phyloP scores from a whole-genome alignment of 2,888 invertebrate genomes.

The Philereme transversata region DNA sequence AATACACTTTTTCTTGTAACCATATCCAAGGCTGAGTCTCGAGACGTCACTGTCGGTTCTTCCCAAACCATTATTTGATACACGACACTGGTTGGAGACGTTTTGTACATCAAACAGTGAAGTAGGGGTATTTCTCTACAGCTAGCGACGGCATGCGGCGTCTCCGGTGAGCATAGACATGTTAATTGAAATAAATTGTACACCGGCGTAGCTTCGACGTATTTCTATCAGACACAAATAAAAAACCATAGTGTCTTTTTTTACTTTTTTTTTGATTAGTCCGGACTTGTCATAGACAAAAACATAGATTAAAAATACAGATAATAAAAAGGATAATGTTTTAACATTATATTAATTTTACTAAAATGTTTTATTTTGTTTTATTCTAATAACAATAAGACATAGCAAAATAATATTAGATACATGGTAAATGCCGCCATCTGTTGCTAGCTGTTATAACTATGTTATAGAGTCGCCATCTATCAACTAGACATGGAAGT shows the following conservation, averaged over 20 bases:
- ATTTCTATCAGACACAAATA: constrained; percentile 78
- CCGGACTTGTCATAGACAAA: constrained; percentile 52
- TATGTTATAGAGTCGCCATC: too few species aligned
- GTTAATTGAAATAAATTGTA: constrained; percentile 78
- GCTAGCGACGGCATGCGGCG: constrained; percentile 63
- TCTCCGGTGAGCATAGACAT: constrained; percentile 71
- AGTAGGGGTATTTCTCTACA: constrained; percentile 63
- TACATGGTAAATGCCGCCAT: too few species aligned
- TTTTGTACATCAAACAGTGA: constrained; percentile 52
- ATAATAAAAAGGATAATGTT: not conserved
- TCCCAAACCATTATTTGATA: constrained; percentile 78
- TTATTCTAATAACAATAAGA: too few species aligned
- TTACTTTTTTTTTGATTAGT: constrained; percentile 48
- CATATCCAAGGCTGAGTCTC: constrained; percentile 82
- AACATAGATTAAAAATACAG: constrained; percentile 19
- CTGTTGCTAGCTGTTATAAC: too few species aligned
- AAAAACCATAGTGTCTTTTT: constrained; percentile 64
- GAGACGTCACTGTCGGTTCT: constrained; percentile 81
- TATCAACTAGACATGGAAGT: too few species aligned
- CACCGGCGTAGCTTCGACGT: constrained; percentile 75
- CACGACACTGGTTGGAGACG: constrained; percentile 60
- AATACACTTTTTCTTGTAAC: constrained; percentile 83
- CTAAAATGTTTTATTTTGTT: too few species aligned
- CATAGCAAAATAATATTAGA: too few species aligned
- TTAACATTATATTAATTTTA: too few species aligned